A percentile compares a stretch with the other conserved stretches of the same genome.
phyloP scores from a whole-genome alignment of 30 jellyfish, hydroid and myxozoan species.

The Hydra vulgaris region DNA sequence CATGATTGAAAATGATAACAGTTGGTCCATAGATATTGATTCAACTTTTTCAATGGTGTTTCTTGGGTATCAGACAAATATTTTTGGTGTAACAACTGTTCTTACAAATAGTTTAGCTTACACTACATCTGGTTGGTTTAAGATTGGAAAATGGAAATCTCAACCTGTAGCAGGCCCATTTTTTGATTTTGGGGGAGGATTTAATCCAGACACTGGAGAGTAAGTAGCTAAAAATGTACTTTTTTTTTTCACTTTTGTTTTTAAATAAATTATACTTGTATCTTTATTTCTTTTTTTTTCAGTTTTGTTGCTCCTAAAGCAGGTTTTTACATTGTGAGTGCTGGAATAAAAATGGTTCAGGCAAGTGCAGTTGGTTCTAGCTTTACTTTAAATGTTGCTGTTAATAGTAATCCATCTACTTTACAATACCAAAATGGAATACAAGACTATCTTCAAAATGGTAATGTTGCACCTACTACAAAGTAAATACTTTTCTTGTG shows the following conservation, averaged over 20 bases:
- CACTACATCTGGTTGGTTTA: slow-evolving; percentile 46
- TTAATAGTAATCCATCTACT: slow-evolving; percentile 50
- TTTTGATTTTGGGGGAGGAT: slow-evolving; percentile 59
- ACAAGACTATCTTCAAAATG: slow-evolving; percentile 51
- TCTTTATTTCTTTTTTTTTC: neutral
- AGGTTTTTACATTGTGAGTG: slow-evolving; percentile 58
- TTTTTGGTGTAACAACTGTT: slow-evolving; percentile 67
- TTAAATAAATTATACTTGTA: too few relatives aligned
- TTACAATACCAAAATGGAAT: slow-evolving; percentile 46
- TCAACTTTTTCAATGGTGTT: slow-evolving; percentile 54
- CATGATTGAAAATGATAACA: slow-evolving; percentile 18
- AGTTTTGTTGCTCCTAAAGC: slow-evolving; percentile 41
- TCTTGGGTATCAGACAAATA: slow-evolving; percentile 49
- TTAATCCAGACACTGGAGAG: slow-evolving; percentile 41
- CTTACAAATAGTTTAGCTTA: slow-evolving; percentile 23
- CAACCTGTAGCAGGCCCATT: slow-evolving; percentile 24
- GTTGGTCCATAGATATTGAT: slow-evolving; percentile 57
- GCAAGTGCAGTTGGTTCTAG: slow-evolving; percentile 53
- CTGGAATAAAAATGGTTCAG: slow-evolving; percentile 50
- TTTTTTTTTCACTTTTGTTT: neutral
- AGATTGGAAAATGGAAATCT: slow-evolving; percentile 27
- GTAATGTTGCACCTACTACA: slow-evolving; percentile 31
- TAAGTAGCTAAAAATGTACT: slow-evolving; percentile 23
- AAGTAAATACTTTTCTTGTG: slow-evolving; percentile 28
- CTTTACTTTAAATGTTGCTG: slow-evolving; percentile 42